Conservation (phyloP, 2,797 vertebrate species). For the Sphaeramia orbicularis region DNA sequence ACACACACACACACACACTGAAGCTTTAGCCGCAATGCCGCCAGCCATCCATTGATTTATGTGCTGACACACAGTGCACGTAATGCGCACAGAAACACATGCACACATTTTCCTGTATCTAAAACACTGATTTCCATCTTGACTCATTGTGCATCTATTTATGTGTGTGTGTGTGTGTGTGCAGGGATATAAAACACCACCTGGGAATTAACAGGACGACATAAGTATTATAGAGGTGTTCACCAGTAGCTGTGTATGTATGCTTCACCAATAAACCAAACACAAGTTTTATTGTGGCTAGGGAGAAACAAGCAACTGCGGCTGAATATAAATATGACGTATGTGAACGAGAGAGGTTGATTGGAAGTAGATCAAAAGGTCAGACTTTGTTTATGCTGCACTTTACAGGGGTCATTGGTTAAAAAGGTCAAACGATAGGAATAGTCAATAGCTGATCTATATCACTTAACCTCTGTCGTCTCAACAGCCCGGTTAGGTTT, state of each 20-base stretch:
- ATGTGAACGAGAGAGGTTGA: not conserved
- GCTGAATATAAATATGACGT: not conserved
- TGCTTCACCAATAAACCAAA: not conserved
- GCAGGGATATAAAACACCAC: slow-evolving; percentile 26
- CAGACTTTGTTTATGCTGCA: not conserved
- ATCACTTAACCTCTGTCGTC: slow-evolving; percentile 52
- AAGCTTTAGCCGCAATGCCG: slow-evolving; percentile 63
- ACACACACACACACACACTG: slow-evolving; percentile 35
- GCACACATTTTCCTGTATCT: slow-evolving; percentile 31
- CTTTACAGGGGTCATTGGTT: slow-evolving; percentile 31
- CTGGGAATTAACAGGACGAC: slow-evolving; percentile 37
- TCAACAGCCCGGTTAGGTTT: slow-evolving; percentile 23
- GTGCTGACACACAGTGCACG: slow-evolving; percentile 50
- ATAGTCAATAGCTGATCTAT: slow-evolving; percentile 50
- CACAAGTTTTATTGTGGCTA: not conserved
- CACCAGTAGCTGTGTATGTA: slow-evolving; percentile 7
- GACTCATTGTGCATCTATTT: slow-evolving; percentile 20
- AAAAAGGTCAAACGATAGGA: slow-evolving; percentile 44
- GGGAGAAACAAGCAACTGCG: not conserved
- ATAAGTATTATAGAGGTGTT: slow-evolving; percentile 32
- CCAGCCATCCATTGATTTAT: slow-evolving; percentile 77
- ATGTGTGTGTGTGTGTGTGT: slow-evolving; percentile 15
- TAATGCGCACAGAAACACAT: slow-evolving; percentile 19
- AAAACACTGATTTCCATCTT: slow-evolving; percentile 37
- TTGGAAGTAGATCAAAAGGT: slow-evolving; percentile 6